Conservation (phyloP, 2,888 invertebrate species). For the Neria commutata region DNA sequence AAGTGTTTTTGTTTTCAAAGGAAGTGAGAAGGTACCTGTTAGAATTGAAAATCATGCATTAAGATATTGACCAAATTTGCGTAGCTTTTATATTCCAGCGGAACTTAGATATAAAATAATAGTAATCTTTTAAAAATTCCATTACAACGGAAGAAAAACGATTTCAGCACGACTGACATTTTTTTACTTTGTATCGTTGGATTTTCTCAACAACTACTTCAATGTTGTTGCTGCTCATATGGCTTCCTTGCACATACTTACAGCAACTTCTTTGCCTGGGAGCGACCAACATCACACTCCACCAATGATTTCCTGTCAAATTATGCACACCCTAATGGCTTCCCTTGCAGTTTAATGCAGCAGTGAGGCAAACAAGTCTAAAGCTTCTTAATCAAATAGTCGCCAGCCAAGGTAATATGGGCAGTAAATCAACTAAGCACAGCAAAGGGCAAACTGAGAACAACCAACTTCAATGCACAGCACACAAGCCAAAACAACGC, state of each 20-base stretch:
- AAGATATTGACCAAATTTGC: too few species aligned
- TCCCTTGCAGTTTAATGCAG: neutral
- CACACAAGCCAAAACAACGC: neutral
- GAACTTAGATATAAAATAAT: too few species aligned
- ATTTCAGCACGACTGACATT: too few species aligned
- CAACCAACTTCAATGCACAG: neutral
- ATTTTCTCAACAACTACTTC: too few species aligned
- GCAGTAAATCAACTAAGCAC: neutral
- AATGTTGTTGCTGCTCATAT: too few species aligned
- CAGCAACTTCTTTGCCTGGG: too few species aligned
- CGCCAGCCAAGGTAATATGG: neutral
- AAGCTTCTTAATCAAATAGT: neutral
- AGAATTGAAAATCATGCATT: neutral
- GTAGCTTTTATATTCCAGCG: too few species aligned
- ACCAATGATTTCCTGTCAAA: neutral
- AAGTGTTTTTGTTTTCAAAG: neutral
- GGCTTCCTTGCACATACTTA: too few species aligned
- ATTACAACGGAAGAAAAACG: too few species aligned
- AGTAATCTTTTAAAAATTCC: too few species aligned
- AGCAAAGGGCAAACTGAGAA: neutral
- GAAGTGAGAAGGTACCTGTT: neutral
- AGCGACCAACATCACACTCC: neutral
- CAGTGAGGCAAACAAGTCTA: neutral
- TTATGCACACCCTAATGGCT: slow-evolving; percentile 2
- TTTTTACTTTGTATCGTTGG: too few species aligned